phyloP scores from a whole-genome alignment of 2,113 vertebrate species.

The Silurus meridionalis region DNA sequence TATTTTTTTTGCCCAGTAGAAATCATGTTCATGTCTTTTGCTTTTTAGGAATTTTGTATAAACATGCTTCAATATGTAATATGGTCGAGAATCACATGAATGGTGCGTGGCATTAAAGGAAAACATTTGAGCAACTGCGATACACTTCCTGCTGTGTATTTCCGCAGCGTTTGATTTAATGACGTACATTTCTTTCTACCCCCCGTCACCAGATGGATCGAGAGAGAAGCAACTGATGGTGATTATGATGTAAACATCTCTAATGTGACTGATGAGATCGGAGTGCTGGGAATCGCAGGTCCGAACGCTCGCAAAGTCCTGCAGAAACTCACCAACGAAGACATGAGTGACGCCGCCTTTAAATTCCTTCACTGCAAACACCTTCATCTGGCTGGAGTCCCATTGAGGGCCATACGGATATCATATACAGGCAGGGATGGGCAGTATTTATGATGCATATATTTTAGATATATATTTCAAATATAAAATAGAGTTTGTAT shows the following conservation, averaged over 20 bases:
- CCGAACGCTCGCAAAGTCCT: slow-evolving; percentile 85
- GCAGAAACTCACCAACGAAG: slow-evolving; percentile 86
- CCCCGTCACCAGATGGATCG: slow-evolving; percentile 82
- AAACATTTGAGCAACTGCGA: not conserved
- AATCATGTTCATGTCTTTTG: not conserved
- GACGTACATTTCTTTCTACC: not conserved
- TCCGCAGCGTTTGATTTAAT: too few species aligned
- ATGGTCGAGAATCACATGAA: not conserved
- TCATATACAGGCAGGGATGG: slow-evolving; percentile 86
- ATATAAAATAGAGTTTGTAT: too few species aligned
- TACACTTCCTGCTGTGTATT: not conserved
- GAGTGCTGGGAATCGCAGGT: slow-evolving; percentile 88
- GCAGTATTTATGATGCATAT: not conserved
- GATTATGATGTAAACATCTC: slow-evolving; percentile 79
- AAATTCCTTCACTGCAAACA: slow-evolving; percentile 87
- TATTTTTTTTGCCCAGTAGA: not conserved
- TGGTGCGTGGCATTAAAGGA: not conserved
- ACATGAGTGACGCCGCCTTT: slow-evolving; percentile 83
- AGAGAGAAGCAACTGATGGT: slow-evolving; percentile 73
- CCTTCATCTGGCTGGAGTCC: slow-evolving; percentile 76
- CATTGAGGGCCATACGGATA: slow-evolving; percentile 87
- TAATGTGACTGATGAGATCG: slow-evolving; percentile 86
- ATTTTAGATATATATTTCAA: too few species aligned
- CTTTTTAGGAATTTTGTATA: not conserved
- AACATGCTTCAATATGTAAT: not conserved